A percentile compares a stretch with the other conserved stretches of the same genome.
These are phyloP conservation scores for Potorous gilbertii DNA, from an alignment of 2,797 vertebrate species.

Conservation along the genomic window DNA sequence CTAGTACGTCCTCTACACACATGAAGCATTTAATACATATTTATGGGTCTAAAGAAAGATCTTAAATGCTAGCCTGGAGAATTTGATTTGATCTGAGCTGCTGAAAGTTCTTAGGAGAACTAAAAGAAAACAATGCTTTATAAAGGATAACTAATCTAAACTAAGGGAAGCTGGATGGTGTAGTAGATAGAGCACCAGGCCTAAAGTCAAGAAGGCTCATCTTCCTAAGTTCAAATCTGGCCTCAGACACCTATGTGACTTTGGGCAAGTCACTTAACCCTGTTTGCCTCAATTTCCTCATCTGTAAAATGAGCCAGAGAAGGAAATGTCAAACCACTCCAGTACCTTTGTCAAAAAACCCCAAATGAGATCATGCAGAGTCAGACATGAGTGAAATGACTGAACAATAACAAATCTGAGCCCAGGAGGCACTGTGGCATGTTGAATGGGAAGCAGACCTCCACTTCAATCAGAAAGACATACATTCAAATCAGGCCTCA, in stretches of 20 bases:
- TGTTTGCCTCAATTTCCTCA: background rate
- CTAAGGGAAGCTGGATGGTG: background rate
- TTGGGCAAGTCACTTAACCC: background rate
- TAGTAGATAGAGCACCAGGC: background rate
- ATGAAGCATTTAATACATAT: background rate
- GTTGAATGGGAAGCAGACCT: background rate
- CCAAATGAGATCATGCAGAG: background rate
- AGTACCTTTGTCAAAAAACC: background rate
- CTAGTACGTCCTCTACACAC: background rate
- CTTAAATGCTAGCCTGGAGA: background rate
- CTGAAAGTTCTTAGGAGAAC: background rate
- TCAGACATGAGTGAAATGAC: background rate
- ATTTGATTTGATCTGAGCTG: background rate
- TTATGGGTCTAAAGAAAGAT: background rate
- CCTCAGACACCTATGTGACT: background rate
- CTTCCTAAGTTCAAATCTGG: background rate
- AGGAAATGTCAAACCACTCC: background rate
- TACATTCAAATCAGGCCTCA: background rate
- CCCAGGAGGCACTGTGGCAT: background rate
- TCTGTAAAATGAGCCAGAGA: background rate
- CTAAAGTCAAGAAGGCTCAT: background rate
- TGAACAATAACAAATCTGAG: background rate
- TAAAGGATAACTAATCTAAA: background rate
- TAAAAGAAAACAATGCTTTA: background rate
- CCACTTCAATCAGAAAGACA: background rate